These are phyloP conservation scores for Agrochola lychnidis DNA, from an alignment of 2,888 invertebrate genomes.

Conservation along the genomic window DNA sequence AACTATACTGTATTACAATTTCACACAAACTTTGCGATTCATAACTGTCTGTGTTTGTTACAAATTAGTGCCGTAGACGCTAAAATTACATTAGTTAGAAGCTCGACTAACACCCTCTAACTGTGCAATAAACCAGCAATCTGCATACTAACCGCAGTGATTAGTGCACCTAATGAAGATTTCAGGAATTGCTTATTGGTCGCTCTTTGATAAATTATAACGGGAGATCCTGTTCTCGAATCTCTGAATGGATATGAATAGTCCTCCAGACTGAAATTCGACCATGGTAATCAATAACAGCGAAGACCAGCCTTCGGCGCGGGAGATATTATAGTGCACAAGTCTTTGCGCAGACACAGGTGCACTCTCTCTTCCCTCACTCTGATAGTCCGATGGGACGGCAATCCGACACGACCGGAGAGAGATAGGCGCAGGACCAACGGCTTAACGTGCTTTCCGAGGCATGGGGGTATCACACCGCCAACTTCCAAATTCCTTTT, in stretches of 20 bases:
- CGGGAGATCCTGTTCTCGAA: neutral
- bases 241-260: neutral
- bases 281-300: no score
- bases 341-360: no score
- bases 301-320: no score
- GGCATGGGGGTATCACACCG: no score
- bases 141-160: conserved; percentile 40
- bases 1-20: neutral
- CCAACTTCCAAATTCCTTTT: no score
- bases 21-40: conserved; percentile 5
- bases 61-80: conserved; percentile 21
- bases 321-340: no score
- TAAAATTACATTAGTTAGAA: conserved; percentile 36
- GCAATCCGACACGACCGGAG: no score
- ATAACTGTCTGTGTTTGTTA: conserved; percentile 17
- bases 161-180: conserved; percentile 37
- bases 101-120: conserved; percentile 21
- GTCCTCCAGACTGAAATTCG: no score
- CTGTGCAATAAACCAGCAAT: conserved; percentile 32
- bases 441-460: no score
- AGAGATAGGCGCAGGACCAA: no score
- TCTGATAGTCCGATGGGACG: no score
- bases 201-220: neutral
- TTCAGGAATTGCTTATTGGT: conserved; percentile 21
- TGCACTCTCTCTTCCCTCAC: no score